These are phyloP conservation scores for Hydrotaea cyrtoneurina DNA, from an alignment of 2,888 invertebrate genomes.

Conservation along the genomic window DNA sequence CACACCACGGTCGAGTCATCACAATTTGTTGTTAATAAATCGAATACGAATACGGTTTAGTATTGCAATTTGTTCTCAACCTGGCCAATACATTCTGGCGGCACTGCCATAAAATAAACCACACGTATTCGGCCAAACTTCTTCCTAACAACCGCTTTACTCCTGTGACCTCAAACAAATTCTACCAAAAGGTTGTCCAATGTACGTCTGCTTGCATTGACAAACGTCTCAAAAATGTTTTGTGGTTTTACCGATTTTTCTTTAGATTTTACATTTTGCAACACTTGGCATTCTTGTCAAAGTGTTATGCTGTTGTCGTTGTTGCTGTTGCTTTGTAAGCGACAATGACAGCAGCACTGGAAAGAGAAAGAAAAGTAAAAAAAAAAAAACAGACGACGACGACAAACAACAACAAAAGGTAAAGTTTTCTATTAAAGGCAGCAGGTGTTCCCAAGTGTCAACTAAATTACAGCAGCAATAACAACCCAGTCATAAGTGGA, in stretches of 20 bases:
- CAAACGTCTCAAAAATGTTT: neutral
- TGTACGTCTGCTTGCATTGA: neutral
- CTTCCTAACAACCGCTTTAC: no score
- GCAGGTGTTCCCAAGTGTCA: conserved; percentile 67
- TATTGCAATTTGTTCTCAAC: no score
- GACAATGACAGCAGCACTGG: conserved; percentile 3
- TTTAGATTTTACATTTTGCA: conserved; percentile 30
- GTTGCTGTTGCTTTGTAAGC: neutral
- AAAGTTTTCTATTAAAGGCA: conserved; percentile 55
- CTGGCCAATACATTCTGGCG: no score
- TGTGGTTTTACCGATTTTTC: conserved; percentile 4
- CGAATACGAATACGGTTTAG: no score
- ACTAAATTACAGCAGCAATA: conserved; percentile 56
- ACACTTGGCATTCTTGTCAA: conserved; percentile 49
- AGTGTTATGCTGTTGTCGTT: conserved; percentile 13
- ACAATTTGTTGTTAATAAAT: no score
- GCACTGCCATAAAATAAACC: no score
- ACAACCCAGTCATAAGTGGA: conserved; percentile 12
- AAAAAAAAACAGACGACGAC: neutral
- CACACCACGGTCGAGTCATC: no score
- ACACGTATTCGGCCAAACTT: no score
- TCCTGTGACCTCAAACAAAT: neutral
- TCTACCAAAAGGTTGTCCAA: neutral
- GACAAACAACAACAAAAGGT: conserved; percentile 29
- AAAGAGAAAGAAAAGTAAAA: neutral